These are phyloP conservation scores for Zaprionus ornatus DNA, from an alignment of 1,140 invertebrate genomes.

Conservation along the genomic window DNA sequence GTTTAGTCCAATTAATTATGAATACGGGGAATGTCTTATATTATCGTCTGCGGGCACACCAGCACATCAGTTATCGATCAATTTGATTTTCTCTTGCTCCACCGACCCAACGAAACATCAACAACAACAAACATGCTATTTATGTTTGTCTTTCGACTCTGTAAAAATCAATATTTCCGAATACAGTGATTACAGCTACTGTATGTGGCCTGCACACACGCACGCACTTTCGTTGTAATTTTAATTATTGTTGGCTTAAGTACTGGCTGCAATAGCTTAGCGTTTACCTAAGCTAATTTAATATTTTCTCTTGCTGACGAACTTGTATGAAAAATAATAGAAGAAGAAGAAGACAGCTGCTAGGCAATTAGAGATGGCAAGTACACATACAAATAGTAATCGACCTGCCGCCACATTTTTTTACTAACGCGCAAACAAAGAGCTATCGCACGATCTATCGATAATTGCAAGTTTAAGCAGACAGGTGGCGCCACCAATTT, in stretches of 20 bases:
- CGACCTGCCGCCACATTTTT: constrained; percentile 7
- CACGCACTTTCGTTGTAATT: constrained; percentile 1
- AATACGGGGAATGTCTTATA: not conserved
- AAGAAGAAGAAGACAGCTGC: constrained; percentile 37
- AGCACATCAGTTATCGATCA: constrained; percentile 4
- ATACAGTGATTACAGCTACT: not conserved
- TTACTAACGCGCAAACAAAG: not conserved
- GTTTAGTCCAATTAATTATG: not conserved
- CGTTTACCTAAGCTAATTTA: not conserved
- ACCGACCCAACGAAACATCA: constrained; percentile 15
- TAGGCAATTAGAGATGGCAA: constrained; percentile 7
- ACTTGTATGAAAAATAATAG: constrained; percentile 30
- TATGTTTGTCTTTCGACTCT: not conserved
- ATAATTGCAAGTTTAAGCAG: not conserved
- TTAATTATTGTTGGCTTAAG: not conserved
- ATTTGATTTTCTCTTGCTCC: constrained; percentile 17
- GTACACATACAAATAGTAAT: not conserved
- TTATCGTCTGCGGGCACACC: not conserved
- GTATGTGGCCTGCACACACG: not conserved
- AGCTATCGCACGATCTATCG: not conserved
- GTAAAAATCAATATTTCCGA: constrained; percentile 42
- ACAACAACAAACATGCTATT: constrained; percentile 29
- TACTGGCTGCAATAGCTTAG: not conserved
- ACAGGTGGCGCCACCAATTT: constrained; percentile 24
- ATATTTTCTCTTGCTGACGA: constrained; percentile 26